phyloP scores from a whole-genome alignment of 2,888 invertebrate genomes.

The Agrochola lota region DNA sequence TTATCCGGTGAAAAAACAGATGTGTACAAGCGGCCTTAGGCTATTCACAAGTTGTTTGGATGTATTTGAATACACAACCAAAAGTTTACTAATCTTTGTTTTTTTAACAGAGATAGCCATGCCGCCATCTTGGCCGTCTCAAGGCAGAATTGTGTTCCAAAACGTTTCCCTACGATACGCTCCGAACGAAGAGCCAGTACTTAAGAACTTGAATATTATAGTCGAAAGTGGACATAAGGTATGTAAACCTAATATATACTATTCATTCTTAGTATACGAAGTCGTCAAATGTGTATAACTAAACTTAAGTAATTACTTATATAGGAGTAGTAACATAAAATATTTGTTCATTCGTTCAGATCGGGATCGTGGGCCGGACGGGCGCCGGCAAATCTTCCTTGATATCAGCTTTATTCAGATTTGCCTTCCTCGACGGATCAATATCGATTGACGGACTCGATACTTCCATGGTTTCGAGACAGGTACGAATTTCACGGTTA shows the following conservation, averaged over 20 bases:
- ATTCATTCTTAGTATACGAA: not conserved
- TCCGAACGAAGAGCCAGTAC: conserved; percentile 91
- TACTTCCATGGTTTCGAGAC: conserved; percentile 89
- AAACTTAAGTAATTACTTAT: not conserved
- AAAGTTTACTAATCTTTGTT: not conserved
- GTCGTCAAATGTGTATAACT: not conserved
- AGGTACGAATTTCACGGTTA: conserved; percentile 75
- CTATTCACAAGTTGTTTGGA: too few relatives aligned
- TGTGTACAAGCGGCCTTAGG: not conserved
- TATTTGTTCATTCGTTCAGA: conserved; percentile 64
- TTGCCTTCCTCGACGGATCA: conserved; percentile 91
- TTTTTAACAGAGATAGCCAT: conserved; percentile 87
- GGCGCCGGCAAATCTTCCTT: conserved; percentile 94
- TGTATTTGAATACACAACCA: not conserved
- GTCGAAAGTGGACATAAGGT: conserved; percentile 88
- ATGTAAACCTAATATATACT: conserved; percentile 11
- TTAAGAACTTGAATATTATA: conserved; percentile 86
- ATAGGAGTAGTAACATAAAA: not conserved
- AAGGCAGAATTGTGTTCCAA: conserved; percentile 91
- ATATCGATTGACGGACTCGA: conserved; percentile 92
- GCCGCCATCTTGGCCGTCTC: conserved; percentile 91
- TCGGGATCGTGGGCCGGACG: conserved; percentile 93
- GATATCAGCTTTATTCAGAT: conserved; percentile 93
- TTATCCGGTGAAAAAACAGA: not conserved
- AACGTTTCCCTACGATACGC: conserved; percentile 92